Base-by-base conservation (phyloP, 1,140 invertebrate genomes). In the Halictus rubicundus region DNA sequence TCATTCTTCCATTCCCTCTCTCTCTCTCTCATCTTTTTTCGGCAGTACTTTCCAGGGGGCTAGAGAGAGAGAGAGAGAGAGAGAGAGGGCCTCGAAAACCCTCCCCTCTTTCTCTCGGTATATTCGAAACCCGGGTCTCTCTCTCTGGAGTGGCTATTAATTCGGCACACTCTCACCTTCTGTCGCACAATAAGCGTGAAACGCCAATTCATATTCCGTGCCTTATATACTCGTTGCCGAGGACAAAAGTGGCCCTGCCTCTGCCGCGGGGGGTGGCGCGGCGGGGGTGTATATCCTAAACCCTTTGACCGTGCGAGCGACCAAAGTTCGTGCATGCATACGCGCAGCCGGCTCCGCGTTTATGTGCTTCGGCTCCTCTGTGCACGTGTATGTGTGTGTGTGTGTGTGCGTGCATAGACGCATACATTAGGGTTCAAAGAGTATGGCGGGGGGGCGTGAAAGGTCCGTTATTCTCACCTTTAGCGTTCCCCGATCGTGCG, bases 171-270 rank as follows among this genome's bases (percentile, higher is more conserved):
- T 90, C 89, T 89, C 87, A 78, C 82, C 88, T 87, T 82, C 80
- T 81, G 79, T 87, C 75, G 84, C 85, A 89, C 90, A 91, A 90
- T 91, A 90, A 89, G 89, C 87, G 89, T 89, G 90, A 90, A 91
- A 91, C 89, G 89, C 88, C 89, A 91, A 90, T 90, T 90, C 90
- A 91, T 91, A 89, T 89, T 88, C 88, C 83, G 80, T 87, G 78
- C 87, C 87, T 86, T 83, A 82, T 78, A 83, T 88, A 82, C 85
- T 80, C 84, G 81, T 84, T 79, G 79, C 74, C 79, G 80, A 78
- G 86, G 82, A 87, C 86, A 87, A 87, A 87, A 84, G 86, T 87
- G 85, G 52, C 65, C 73, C 73, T 68, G 85, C 78, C 61, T 59
- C 82, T 81, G 82, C 3, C 4, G 19, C 49, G 12, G 49, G 4